Base-by-base conservation (phyloP, 2,797 vertebrate genomes). In the Miichthys miiuy region DNA sequence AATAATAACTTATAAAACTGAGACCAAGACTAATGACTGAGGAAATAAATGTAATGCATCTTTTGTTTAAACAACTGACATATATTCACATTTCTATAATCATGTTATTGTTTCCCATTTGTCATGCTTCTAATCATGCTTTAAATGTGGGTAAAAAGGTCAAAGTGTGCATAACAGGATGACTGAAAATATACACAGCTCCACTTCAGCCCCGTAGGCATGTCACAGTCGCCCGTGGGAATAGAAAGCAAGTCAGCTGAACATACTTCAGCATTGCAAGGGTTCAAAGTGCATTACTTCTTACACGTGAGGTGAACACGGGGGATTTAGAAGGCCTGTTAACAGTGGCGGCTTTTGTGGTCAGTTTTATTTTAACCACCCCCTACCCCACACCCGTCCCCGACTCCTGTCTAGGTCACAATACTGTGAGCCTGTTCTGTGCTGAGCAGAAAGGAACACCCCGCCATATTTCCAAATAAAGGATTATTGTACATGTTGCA, bases 401-500 rank as follows among this genome's bases (percentile, higher is more conserved):
- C 54, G 21, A 51, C 46, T 46, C 67, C 55, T 46, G 18, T 74
- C 27, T 61, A 72, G 72, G 70, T 72, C 68, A 65, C 51, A 56
- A 51, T 50, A 69, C 30, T 85, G 52, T 65, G 57, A 81, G 77
- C 21, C 68, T 5, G 20, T 38, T 77, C 81, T 72, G 65, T 79
- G 70, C 63, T 46, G 50, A 79, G 73, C 55, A 73, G 79, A 67
- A 67, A 68, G 42, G 61, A 70, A 11, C 58, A 75, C 65, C 62
- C 34, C 8, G 34, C 34, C 85, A 75, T 92, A 84, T 81, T 85
- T 92, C 75, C 61, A 50, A 86, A 93, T 91, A 90, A 90, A 88
- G 84, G 73, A 91, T 88, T 86, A 85, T 87, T 91, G 90, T 90
- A 79, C 68, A 34, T 79, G 77, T 79, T 87, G 75, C 68, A 86